Evolutionary conservation across 2,113 vertebrate species (phyloP), one percentile per base, ranked within the genome.

Genomic region (Gila orcuttii): DNA sequence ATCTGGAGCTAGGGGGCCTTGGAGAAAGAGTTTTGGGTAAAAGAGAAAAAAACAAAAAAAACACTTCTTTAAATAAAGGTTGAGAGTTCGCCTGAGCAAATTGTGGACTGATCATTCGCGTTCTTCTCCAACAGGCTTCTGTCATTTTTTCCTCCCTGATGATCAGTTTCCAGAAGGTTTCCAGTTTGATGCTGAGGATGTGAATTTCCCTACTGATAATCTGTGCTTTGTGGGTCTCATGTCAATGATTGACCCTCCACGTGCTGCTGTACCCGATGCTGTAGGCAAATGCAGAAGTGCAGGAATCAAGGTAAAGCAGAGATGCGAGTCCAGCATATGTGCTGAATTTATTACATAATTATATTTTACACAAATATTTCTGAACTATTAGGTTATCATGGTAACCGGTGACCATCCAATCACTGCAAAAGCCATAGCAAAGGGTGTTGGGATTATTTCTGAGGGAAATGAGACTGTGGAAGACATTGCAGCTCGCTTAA

Each of bases 201-300:
- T 87, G 4, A 90, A 90, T 76, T 90, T 90, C 69, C 82, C 89
- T 52, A 90, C 89, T 42, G 87, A 90, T 1, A 87, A 90, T 78
- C 75, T 90, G 3, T 90, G 89, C 33, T 90, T 90, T 79, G 87
- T 90, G 66, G 89, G 89, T 57, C 89, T 90, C 2, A 90, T 90
- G 79, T 90, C 89, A 23, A 90, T 90, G 89, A 90, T 90, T 19
- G 89, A 90, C 69, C 89, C 89, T 31, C 89, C 89, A 12, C 89
- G 89, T 83, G 89, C 89, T 7, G 89, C 89, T 25, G 89, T 90
- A 19, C 89, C 89, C 33, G 89, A 90, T 45, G 89, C 89, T 80
- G 89, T 90, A 25, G 89, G 89, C 47, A 90, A 90, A 85, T 90
- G 89, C 83, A 90, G 89, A 80, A 90, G 89, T 83, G 89, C 89